Percentiles rank a stretch among this genome's conserved stretches.
phyloP scores from a whole-genome alignment of 2,888 invertebrate species.

The Synergus umbraculus region DNA sequence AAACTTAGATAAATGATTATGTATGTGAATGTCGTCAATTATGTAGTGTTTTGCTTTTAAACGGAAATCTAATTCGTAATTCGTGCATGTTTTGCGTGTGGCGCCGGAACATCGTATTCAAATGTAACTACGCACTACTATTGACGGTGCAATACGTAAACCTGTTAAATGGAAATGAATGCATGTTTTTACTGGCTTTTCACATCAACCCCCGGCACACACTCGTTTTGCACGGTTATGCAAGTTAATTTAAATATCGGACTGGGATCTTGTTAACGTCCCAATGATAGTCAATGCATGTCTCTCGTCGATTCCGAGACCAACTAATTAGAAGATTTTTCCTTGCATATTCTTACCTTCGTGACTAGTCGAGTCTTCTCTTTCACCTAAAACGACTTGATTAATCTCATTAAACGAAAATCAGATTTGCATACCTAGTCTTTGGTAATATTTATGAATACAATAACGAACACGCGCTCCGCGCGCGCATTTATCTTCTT shows the following conservation, averaged over 20 bases:
- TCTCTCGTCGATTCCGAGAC: conserved; percentile 51
- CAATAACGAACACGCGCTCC: no score
- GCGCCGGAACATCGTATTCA: conserved; percentile 73
- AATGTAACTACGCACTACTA: conserved; percentile 76
- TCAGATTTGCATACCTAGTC: not conserved
- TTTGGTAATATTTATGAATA: not conserved
- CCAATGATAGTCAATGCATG: conserved; percentile 44
- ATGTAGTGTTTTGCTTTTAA: conserved; percentile 28
- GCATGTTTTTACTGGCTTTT: conserved; percentile 75
- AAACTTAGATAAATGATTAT: no score
- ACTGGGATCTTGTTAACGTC: conserved; percentile 56
- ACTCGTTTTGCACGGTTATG: conserved; percentile 66
- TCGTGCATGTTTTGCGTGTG: conserved; percentile 58
- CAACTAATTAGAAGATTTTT: conserved; percentile 45
- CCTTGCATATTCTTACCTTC: not conserved
- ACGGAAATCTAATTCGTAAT: conserved; percentile 64
- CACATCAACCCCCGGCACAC: conserved; percentile 60
- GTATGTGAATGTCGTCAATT: not conserved
- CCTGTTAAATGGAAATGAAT: conserved; percentile 77
- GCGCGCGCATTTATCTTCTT: no score
- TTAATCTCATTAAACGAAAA: not conserved
- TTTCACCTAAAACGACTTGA: not conserved
- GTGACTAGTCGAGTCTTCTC: not conserved
- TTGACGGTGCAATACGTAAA: conserved; percentile 76
- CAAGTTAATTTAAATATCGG: conserved; percentile 74